phyloP scores from a whole-genome alignment of 2,113 vertebrate genomes.

The Brachypodius melanocephalos region DNA sequence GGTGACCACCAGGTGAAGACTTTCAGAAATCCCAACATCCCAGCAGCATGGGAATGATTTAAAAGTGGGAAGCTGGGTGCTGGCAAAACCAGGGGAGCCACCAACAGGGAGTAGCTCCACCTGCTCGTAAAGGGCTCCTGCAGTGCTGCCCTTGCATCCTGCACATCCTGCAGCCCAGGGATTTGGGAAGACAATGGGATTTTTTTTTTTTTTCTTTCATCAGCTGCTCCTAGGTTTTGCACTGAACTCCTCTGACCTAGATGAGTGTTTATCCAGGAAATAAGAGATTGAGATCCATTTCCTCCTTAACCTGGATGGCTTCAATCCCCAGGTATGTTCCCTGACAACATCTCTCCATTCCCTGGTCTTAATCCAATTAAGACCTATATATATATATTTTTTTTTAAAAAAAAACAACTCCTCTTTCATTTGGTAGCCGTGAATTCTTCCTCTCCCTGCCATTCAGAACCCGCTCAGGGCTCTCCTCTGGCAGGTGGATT shows the following conservation, averaged over 20 bases:
- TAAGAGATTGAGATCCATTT: constrained; percentile 23
- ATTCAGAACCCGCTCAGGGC: background rate
- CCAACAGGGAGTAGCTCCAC: background rate
- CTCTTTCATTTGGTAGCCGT: background rate
- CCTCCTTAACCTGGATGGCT: constrained; percentile 18
- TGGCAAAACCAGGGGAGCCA: background rate
- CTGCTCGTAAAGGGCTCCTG: background rate
- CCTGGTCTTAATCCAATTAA: background rate
- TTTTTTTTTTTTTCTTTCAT: background rate
- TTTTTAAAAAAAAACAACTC: too few relatives aligned
- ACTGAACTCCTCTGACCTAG: constrained; percentile 1
- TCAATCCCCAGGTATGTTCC: constrained; percentile 2
- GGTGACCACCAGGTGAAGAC: background rate
- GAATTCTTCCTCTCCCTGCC: background rate
- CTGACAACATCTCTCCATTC: background rate
- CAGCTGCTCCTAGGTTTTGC: background rate
- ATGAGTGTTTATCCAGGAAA: constrained; percentile 40
- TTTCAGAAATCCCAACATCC: background rate
- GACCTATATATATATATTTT: too few relatives aligned
- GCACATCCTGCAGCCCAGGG: background rate
- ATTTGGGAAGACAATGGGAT: background rate
- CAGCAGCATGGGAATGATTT: background rate
- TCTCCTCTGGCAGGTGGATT: background rate
- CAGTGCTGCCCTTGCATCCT: background rate
- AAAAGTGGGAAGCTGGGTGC: background rate